Evolutionary conservation across 2,113 vertebrate genomes (phyloP).

Genomic region (Perca fluviatilis): DNA sequence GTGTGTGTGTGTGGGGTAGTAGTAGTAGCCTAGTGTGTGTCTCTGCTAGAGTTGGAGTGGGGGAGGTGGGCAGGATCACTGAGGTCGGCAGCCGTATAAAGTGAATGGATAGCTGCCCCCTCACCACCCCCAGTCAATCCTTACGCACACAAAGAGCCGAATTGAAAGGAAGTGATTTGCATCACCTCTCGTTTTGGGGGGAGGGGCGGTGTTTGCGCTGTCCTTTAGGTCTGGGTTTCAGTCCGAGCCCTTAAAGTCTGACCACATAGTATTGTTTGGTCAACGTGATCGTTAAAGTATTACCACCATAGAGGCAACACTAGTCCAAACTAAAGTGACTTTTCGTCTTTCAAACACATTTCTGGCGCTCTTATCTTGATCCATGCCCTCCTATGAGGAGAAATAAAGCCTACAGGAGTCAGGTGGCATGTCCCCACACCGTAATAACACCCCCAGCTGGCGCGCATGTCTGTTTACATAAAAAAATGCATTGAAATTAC

Average conservation of each 20-base stretch:
- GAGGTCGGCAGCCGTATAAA: conserved; percentile 76
- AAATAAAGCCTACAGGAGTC: background rate
- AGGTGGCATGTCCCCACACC: background rate
- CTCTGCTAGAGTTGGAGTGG: conserved; percentile 50
- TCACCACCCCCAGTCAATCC: conserved; percentile 69
- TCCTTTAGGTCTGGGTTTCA: conserved; percentile 44
- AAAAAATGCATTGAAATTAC: too few species aligned
- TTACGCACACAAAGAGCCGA: conserved; percentile 76
- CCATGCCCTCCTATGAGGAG: background rate
- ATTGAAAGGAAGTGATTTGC: conserved; percentile 86
- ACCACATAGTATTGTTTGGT: conserved; percentile 21
- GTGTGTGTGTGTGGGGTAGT: conserved; percentile 60
- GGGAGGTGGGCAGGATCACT: conserved; percentile 69
- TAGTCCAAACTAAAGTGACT: background rate
- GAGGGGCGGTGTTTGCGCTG: conserved; percentile 63
- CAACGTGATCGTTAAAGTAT: conserved; percentile 15
- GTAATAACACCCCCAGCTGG: background rate
- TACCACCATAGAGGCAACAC: background rate
- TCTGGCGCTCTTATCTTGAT: background rate
- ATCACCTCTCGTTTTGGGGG: conserved; percentile 65
- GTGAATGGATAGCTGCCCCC: conserved; percentile 78
- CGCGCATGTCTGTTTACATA: too few species aligned
- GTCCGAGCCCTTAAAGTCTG: conserved; percentile 7
- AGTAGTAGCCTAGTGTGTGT: conserved; percentile 52
- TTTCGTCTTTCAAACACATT: background rate